Conservation (phyloP, 37 sponge, comb jelly and placozoan species). For the Halichondria panicea region DNA sequence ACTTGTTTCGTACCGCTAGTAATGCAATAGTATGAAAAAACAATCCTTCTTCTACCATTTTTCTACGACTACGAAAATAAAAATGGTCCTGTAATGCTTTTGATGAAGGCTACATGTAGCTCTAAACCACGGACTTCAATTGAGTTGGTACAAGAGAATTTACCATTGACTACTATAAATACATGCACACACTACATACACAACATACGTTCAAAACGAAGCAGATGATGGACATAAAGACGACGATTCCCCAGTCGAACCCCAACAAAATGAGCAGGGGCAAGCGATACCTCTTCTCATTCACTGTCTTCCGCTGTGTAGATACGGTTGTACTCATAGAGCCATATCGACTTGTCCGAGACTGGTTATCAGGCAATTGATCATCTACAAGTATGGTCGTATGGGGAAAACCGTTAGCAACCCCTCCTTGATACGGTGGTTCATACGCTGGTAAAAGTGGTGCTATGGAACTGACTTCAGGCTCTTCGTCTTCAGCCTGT, state of each 20-base stretch:
- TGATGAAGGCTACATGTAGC: no score
- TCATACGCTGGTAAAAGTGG: background rate
- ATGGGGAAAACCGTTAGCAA: background rate
- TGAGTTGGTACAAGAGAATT: no score
- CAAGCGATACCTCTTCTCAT: conserved; percentile 35
- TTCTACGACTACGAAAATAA: no score
- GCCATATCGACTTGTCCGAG: conserved; percentile 9
- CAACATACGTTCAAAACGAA: background rate
- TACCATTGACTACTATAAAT: no score
- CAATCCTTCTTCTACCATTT: no score
- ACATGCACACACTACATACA: background rate
- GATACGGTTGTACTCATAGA: conserved; percentile 1
- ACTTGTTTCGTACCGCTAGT: no score
- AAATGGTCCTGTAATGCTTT: no score
- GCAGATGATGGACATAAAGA: conserved; percentile 51
- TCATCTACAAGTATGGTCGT: background rate
- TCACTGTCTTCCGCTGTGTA: background rate
- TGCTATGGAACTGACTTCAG: background rate
- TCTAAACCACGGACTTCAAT: no score
- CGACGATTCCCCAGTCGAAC: conserved; percentile 36
- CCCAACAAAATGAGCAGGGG: conserved; percentile 43
- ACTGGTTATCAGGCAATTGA: background rate
- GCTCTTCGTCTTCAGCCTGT: background rate
- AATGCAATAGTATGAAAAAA: no score
- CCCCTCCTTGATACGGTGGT: background rate